A percentile compares a stretch with the other conserved stretches of the same genome.
phyloP scores from a whole-genome alignment of 2,797 vertebrate species.

The Pempheris klunzingeri region DNA sequence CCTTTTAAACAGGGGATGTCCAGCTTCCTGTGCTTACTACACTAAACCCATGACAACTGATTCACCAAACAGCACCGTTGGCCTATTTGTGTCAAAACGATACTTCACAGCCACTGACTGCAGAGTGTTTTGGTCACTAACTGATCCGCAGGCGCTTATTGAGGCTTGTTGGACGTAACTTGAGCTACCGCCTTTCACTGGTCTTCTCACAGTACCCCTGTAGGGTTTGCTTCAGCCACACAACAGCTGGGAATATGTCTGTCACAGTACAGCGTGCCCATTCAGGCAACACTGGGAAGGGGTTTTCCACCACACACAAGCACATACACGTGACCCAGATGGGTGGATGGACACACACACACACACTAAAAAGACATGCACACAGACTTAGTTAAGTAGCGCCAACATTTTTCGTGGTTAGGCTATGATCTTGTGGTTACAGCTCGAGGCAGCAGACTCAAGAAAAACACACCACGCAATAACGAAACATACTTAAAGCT shows the following conservation, averaged over 20 bases:
- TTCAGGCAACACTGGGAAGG: conserved; percentile 79
- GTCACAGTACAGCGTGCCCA: conserved; percentile 78
- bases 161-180: conserved; percentile 54
- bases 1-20: conserved; percentile 80
- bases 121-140: conserved; percentile 33
- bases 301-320: conserved; percentile 79
- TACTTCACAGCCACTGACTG: conserved; percentile 30
- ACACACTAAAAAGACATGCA: conserved; percentile 51
- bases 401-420: conserved; percentile 67
- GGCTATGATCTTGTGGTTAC: conserved; percentile 52
- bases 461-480: conserved; percentile 33
- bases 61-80: conserved; percentile 44
- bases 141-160: conserved; percentile 41
- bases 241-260: conserved; percentile 85
- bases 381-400: conserved; percentile 55
- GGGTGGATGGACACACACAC: conserved; percentile 49
- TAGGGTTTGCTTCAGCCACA: conserved; percentile 68
- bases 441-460: conserved; percentile 53
- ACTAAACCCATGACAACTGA: conserved; percentile 72
- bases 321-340: conserved; percentile 59
- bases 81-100: conserved; percentile 47
- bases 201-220: conserved; percentile 40
- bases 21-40: conserved; percentile 75
- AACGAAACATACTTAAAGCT: conserved; percentile 31
- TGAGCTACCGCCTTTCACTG: conserved; percentile 19